A percentile compares a stretch with the other conserved stretches of the same genome.
phyloP scores from a whole-genome alignment of 2,797 vertebrate species.

The Hippopotamyrus pictus region DNA sequence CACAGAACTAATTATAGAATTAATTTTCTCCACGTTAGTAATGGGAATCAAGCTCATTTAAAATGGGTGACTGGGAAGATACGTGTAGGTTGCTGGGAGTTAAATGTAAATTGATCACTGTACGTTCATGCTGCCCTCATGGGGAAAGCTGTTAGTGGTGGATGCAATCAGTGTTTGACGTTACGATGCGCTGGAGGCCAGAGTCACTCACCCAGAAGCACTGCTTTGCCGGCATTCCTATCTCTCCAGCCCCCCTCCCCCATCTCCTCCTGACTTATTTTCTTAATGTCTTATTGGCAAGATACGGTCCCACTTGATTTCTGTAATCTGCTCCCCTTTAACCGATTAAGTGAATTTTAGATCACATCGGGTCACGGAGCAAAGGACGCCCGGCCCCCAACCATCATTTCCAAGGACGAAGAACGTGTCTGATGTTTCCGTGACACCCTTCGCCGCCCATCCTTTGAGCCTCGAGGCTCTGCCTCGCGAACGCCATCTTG shows the following conservation, averaged over 20 bases:
- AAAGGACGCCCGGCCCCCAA: not conserved
- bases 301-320: not conserved
- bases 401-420: not conserved
- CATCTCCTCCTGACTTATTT: not conserved
- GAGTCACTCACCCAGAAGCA: not conserved
- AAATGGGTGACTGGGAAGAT: not conserved
- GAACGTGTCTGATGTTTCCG: not conserved
- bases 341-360: not conserved
- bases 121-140: not conserved
- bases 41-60: not conserved
- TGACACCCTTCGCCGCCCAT: not conserved
- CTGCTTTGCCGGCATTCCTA: constrained; percentile 11
- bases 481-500: not conserved
- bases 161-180: not conserved
- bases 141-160: not conserved
- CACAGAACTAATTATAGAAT: constrained; percentile 18
- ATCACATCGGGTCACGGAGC: not conserved
- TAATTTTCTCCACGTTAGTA: constrained; percentile 6
- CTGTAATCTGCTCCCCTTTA: not conserved
- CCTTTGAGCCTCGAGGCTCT: not conserved
- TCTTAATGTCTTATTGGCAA: constrained; percentile 15
- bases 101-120: not conserved
- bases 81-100: not conserved
- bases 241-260: not conserved
- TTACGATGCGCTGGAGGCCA: not conserved